phyloP scores from a whole-genome alignment of 2,113 vertebrate species.

The Sitta europaea region DNA sequence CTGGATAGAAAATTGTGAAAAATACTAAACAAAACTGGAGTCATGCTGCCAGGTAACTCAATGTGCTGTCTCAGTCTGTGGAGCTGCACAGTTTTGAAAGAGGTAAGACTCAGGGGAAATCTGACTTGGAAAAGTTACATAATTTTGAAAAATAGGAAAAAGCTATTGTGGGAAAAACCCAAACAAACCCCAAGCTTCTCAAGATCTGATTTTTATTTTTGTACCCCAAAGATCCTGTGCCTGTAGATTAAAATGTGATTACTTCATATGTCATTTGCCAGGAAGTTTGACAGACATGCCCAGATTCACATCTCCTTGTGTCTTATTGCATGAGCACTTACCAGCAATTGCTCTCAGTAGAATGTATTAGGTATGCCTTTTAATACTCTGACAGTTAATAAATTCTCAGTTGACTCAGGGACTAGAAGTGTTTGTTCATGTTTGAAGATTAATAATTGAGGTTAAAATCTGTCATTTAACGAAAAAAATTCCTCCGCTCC shows the following conservation, averaged over 20 bases:
- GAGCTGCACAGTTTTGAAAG: neutral
- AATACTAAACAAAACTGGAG: neutral
- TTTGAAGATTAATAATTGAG: conserved; percentile 38
- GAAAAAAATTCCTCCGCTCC: neutral
- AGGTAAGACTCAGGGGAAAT: neutral
- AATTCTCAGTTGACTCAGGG: conserved; percentile 37
- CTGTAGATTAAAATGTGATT: conserved; percentile 26
- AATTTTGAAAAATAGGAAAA: neutral
- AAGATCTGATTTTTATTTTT: neutral
- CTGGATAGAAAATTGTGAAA: neutral
- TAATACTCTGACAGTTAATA: conserved; percentile 50
- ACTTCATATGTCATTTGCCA: conserved; percentile 34
- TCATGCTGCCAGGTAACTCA: neutral
- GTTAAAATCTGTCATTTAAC: conserved; percentile 1
- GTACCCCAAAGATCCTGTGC: neutral
- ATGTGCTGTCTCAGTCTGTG: neutral
- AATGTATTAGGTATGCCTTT: conserved; percentile 39
- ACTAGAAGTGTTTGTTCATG: neutral
- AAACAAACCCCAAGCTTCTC: no score
- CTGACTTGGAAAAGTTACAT: neutral
- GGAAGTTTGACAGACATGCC: conserved; percentile 25
- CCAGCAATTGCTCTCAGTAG: conserved; percentile 41
- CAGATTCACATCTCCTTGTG: conserved; percentile 21
- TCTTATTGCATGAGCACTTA: conserved; percentile 41
- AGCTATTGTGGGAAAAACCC: no score